A percentile compares a stretch with the other conserved stretches of the same genome.
Evolutionary conservation across 2,888 invertebrate genomes (phyloP).

Genomic region (Dasypolia templi): DNA sequence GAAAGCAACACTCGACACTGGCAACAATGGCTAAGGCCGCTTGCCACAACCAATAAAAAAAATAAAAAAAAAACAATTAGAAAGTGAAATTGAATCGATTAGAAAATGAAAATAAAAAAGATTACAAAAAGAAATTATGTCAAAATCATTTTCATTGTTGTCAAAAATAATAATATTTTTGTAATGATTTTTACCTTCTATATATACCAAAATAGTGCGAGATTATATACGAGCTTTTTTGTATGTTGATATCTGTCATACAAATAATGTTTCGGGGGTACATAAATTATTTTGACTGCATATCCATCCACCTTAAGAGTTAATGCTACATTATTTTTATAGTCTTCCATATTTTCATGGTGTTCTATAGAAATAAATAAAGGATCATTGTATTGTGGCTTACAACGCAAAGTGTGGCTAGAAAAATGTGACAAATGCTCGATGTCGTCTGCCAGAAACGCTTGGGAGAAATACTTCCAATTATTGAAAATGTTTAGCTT

Average conservation of each 20-base stretch:
- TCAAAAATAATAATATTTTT: neutral
- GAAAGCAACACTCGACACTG: no score
- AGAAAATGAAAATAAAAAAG: neutral
- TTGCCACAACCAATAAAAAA: no score
- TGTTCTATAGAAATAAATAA: constrained; percentile 35
- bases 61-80: neutral
- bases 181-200: no score
- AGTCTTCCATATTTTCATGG: constrained; percentile 18
- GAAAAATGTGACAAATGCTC: constrained; percentile 56
- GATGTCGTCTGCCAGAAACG: constrained; percentile 60
- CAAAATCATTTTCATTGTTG: neutral
- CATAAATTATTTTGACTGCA: constrained; percentile 10
- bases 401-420: constrained; percentile 67
- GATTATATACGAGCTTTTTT: neutral
- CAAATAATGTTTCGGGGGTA: neutral
- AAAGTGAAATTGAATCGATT: neutral
- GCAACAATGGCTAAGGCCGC: no score
- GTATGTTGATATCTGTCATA: neutral
- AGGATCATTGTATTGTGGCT: constrained; percentile 66
- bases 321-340: constrained; percentile 38
- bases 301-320: constrained; percentile 33
- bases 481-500: constrained; percentile 34
- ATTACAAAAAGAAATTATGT: neutral
- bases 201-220: no score
- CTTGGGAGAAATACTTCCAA: constrained; percentile 53